Evolutionary conservation across 2,888 invertebrate genomes (phyloP), one percentile per base, ranked within the genome.

Genomic region (Caenorhabditis uteleia): DNA sequence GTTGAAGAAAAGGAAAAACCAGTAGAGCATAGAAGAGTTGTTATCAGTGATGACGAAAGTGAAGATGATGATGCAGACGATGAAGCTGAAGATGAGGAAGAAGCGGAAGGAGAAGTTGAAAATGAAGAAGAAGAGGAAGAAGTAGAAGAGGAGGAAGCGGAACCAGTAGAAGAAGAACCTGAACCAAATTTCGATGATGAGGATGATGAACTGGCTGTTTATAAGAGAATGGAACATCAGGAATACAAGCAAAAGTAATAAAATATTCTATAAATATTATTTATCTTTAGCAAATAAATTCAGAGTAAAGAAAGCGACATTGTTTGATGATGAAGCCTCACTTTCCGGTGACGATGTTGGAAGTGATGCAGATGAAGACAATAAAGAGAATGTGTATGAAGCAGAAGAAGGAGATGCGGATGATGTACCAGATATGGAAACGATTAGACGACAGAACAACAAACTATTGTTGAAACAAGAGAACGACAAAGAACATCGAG

Each of bases 321-420:
- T 74, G 23, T 65, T 79, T 31, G 80, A 81, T 42, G 81, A 81
- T 29, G 80, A 81, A 58, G 81, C 81, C 10, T 75, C 74, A 6
- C 57, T 80, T 6, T 78, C 77, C 3, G 81, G 81, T 31, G 77
- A 77, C 40, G 80, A 81, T 40, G 70, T 80, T 14, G 79, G 77
- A 18, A 74, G 73, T 48, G 79, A 79, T 40, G 31, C 55, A 0
- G 77, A 77, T 14, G 72, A 75, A 18, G 71, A 70, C 14, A 69
- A 70, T 18, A 64, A 56, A 8, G 64, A 25, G 8, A 57, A 77
- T 54, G 68, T 58, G 16, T 78, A 78, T 49, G 77, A 77, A 48
- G 65, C 57, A 4, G 72, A 75, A 42, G 73, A 68, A 51, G 70
- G 73, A 48, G 77, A 77, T 46, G 70, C 62, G 3, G 75, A 75